phyloP scores from a whole-genome alignment of 2,797 vertebrate species.

The Chelon auratus region DNA sequence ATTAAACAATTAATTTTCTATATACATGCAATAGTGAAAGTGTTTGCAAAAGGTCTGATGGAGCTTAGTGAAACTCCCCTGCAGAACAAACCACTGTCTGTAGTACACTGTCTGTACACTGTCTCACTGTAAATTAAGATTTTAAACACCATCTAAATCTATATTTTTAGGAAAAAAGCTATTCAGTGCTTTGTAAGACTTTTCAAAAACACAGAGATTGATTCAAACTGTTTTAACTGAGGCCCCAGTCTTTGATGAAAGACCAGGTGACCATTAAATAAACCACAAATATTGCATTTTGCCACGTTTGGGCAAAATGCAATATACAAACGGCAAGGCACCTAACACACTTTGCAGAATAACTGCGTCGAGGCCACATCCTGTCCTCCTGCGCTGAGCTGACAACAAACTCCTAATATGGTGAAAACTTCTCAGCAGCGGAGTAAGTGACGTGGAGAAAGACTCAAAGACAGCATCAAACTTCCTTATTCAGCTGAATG shows the following conservation, averaged over 20 bases:
- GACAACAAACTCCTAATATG: slow-evolving; percentile 85
- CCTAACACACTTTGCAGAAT: slow-evolving; percentile 1
- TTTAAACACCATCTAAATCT: too few species aligned
- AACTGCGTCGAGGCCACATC: slow-evolving; percentile 77
- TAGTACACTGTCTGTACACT: too few species aligned
- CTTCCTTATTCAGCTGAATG: slow-evolving; percentile 81
- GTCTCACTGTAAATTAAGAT: background rate
- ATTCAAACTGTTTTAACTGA: too few species aligned
- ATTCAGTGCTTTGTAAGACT: background rate
- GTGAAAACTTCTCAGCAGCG: slow-evolving; percentile 76
- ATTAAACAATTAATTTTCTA: background rate
- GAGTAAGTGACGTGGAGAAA: slow-evolving; percentile 66
- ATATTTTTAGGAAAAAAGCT: background rate
- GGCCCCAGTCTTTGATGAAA: background rate
- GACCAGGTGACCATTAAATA: background rate
- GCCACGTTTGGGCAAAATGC: slow-evolving; percentile 20
- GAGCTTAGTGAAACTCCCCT: background rate
- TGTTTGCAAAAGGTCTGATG: background rate
- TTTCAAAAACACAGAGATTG: background rate
- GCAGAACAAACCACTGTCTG: background rate
- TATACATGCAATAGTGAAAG: background rate
- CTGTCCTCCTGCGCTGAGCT: slow-evolving; percentile 69
- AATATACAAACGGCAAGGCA: slow-evolving; percentile 3
- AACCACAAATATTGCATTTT: background rate
- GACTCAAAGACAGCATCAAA: slow-evolving; percentile 67